Evolutionary conservation across 37 sponge, comb jelly and placozoan species (phyloP).

Genomic region (Crambe crambe): DNA sequence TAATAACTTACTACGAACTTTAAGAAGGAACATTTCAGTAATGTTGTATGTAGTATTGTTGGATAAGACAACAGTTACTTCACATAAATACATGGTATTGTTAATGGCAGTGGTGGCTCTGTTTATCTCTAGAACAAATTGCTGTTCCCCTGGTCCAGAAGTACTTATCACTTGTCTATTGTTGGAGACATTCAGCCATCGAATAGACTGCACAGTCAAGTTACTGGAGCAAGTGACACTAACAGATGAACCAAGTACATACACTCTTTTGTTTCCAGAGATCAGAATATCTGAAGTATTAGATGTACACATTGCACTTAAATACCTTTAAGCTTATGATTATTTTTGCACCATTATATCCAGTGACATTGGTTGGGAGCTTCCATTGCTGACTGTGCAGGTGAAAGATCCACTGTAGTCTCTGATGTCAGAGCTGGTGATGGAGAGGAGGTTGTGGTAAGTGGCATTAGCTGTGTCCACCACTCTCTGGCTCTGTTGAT

Average conservation of each 20-base stretch:
- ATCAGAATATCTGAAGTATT: background rate
- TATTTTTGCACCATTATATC: background rate
- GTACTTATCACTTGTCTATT: background rate
- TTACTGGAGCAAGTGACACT: background rate
- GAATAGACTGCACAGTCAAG: background rate
- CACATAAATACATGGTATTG: background rate
- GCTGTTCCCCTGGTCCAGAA: background rate
- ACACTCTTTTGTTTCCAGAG: background rate
- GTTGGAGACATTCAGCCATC: background rate
- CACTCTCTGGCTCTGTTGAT: slow-evolving; percentile 11
- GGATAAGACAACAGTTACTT: background rate
- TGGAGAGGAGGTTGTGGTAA: too few relatives aligned
- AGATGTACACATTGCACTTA: too few relatives aligned
- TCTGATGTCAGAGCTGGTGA: too few relatives aligned
- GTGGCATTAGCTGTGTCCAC: background rate
- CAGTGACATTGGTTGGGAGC: too few relatives aligned
- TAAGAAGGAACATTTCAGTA: background rate
- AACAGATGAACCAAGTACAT: background rate
- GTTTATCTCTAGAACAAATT: background rate
- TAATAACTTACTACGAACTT: background rate
- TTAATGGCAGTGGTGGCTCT: background rate
- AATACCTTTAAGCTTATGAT: too few relatives aligned
- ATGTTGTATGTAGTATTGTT: background rate
- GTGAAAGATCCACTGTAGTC: too few relatives aligned
- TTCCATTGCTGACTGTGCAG: too few relatives aligned